Base-by-base conservation (phyloP, 2,888 invertebrate species). In the Pterobdella sp. region DNA sequence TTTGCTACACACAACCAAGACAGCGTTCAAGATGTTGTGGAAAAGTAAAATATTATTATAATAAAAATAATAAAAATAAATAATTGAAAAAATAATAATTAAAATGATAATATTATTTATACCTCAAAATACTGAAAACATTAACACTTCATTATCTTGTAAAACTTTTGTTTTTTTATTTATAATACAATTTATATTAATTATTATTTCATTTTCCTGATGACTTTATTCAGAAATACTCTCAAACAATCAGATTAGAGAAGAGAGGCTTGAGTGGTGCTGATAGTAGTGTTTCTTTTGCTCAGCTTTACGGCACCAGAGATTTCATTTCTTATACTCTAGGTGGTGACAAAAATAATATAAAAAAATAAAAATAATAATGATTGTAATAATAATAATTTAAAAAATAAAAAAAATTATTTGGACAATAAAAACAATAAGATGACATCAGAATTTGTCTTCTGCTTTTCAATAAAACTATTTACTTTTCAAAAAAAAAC, bases 261-360 rank as follows among this genome's bases (percentile, higher is more conserved):
- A 35, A 70, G 31, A 52, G 35, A 35, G 31, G 67, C 22, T 42
- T 74, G 3, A 42, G 72, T 68, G 42, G 52, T 0, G 52, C 18
- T 22, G 56, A 69, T 22, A 26, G 26, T 52, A 60, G 76, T 0
- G 80, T 85, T 29, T 81, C 81, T 18, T 86, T 86, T 77, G 86
- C 83, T 1, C 86, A 86, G 76, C 79, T 86, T 1, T 84, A 83
- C 75, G 86, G 86, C 35, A 86, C 86, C 85, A 82, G 84, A 42
- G 86, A 86, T 74, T 84, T 85, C 73, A 80, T 86, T 1, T 82
- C 85, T 0, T 83, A 80, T 75, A 81, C 83, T 4, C 77, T 86
- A 68, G 84, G 86, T 86, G 79, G 77, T 79, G 74, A 1, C 4
- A 10, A 66, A 26, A 10, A 63, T 63, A 10, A 63, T 7, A n/a